These are phyloP conservation scores for Drosophila simulans DNA, from an alignment of 1,140 invertebrate genomes.

Conservation along the genomic window DNA sequence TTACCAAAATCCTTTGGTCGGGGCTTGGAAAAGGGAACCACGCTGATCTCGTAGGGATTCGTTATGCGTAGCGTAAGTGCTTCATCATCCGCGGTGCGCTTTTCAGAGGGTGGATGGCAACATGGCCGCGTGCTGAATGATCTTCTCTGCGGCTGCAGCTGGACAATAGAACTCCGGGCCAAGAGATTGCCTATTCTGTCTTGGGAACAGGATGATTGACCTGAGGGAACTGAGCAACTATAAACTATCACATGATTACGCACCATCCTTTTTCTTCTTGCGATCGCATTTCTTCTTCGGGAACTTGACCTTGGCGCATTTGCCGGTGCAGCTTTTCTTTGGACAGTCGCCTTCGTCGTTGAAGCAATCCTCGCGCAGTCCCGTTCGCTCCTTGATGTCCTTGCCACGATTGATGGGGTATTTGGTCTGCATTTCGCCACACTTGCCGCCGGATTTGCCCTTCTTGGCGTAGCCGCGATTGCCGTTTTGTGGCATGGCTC, in stretches of 20 bases:
- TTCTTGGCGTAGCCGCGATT: constrained; percentile 26
- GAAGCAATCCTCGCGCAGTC: constrained; percentile 50
- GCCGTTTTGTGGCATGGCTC: background rate
- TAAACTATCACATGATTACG: constrained; percentile 1
- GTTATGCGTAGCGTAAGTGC: constrained; percentile 36
- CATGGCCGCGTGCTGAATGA: constrained; percentile 1
- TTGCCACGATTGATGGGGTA: constrained; percentile 32
- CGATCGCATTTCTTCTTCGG: constrained; percentile 60
- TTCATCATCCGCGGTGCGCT: background rate
- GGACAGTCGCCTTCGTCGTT: background rate
- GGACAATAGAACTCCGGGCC: background rate
- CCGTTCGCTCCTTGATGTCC: constrained; percentile 32
- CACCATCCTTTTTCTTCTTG: constrained; percentile 17
- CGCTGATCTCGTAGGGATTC: constrained; percentile 41
- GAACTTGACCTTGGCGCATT: constrained; percentile 27
- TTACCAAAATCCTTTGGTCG: constrained; percentile 53
- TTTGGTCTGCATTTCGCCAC: constrained; percentile 6
- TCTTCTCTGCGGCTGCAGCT: constrained; percentile 2
- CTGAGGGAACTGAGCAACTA: background rate
- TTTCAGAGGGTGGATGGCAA: background rate
- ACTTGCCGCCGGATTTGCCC: constrained; percentile 33
- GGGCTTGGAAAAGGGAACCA: constrained; percentile 17
- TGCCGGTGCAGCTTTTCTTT: constrained; percentile 2
- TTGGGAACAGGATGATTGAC: constrained; percentile 6
- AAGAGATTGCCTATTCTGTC: constrained; percentile 21